Evolutionary conservation across 1,140 invertebrate genomes (phyloP).

Genomic region (Bombyx mori): DNA sequence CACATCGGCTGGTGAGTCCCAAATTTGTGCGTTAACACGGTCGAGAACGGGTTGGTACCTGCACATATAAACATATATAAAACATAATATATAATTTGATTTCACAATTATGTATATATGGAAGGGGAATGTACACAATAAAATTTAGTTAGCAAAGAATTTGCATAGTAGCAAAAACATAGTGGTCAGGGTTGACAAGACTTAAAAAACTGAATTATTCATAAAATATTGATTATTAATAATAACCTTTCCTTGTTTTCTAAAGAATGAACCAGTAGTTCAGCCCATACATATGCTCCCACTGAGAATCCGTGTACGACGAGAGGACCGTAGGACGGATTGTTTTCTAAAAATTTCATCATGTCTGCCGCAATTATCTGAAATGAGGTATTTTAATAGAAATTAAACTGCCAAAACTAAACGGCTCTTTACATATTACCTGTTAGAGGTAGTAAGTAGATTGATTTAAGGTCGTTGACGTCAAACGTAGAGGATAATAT

Average conservation of each 20-base stretch:
- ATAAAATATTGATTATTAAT: neutral
- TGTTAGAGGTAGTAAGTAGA: neutral
- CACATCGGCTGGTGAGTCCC: conserved; percentile 89
- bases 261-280: conserved; percentile 72
- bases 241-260: conserved; percentile 40
- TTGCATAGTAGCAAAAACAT: neutral
- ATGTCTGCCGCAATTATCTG: conserved; percentile 80
- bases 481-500: too few relatives aligned
- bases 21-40: conserved; percentile 82
- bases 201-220: neutral
- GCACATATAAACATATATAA: neutral
- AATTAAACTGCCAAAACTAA: neutral
- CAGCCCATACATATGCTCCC: conserved; percentile 88
- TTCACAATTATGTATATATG: neutral
- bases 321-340: conserved; percentile 71
- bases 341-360: conserved; percentile 78
- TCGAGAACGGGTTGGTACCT: conserved; percentile 77
- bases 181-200: too few relatives aligned
- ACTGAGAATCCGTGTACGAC: conserved; percentile 91
- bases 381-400: conserved; percentile 4
- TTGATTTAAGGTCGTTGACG: too few relatives aligned
- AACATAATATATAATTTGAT: neutral
- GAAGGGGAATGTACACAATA: neutral
- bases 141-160: neutral
- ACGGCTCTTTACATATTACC: neutral